phyloP scores from a whole-genome alignment of 2,113 vertebrate genomes.

The Ploceus nigricollis region DNA sequence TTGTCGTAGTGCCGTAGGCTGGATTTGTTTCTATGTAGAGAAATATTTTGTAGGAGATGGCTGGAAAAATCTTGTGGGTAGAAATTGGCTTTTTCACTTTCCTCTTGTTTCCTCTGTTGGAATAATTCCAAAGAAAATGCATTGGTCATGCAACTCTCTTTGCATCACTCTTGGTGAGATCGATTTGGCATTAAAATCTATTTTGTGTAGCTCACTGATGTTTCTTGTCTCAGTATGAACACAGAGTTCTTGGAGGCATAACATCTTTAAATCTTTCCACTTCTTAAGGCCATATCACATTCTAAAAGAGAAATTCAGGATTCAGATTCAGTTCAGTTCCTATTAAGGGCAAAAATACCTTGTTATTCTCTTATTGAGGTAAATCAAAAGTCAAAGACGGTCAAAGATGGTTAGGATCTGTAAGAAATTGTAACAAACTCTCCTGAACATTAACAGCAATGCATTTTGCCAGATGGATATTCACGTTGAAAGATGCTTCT shows the following conservation, averaged over 20 bases:
- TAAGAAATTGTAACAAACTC: slow-evolving; percentile 4
- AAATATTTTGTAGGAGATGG: background rate
- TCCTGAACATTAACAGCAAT: slow-evolving; percentile 6
- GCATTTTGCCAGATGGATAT: background rate
- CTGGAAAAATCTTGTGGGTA: background rate
- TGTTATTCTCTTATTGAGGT: background rate
- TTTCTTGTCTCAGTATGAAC: slow-evolving; percentile 26
- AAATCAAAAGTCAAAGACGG: slow-evolving; percentile 4
- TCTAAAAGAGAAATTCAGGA: slow-evolving; percentile 7
- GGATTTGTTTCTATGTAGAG: background rate
- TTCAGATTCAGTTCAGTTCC: slow-evolving; percentile 9
- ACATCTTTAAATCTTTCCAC: slow-evolving; percentile 3
- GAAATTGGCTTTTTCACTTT: slow-evolving; percentile 13
- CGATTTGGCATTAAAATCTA: slow-evolving; percentile 57
- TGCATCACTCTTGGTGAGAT: slow-evolving; percentile 12
- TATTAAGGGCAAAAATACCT: slow-evolving; percentile 16
- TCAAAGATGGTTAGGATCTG: slow-evolving; percentile 13
- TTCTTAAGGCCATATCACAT: background rate
- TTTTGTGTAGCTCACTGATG: slow-evolving; percentile 31
- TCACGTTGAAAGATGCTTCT: background rate
- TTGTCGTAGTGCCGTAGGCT: background rate
- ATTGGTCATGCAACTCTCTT: slow-evolving; percentile 43
- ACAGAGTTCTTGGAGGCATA: slow-evolving; percentile 21
- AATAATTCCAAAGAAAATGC: slow-evolving; percentile 53
- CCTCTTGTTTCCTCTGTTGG: slow-evolving; percentile 26